Base-by-base conservation (phyloP, 1,140 invertebrate genomes). In the Acromyrmex charruanus region DNA sequence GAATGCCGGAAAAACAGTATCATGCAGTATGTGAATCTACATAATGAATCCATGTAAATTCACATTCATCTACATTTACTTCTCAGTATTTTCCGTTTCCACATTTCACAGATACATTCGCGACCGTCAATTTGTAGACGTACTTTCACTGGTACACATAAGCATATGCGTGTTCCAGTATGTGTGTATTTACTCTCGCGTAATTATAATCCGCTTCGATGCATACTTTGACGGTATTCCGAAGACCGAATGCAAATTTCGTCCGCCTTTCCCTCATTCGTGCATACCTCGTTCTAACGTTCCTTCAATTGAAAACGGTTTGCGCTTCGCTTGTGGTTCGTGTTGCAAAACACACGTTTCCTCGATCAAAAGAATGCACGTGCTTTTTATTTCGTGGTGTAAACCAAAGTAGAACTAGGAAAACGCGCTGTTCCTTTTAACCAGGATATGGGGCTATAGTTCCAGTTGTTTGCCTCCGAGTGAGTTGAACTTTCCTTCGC, bases 301-400 rank as follows among this genome's bases (percentile, higher is more conserved):
- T 87, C 80, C 86, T 74, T 77, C 69, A 31, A 71, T 90, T 61
- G 89, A 74, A 90, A 90, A 90, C 85, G 85, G 69, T 87, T 89
- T 59, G 72, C 53, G 51, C 85, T 59, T 87, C 53, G 68, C 14
- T 35, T 18, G 72, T 18, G 25, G 44, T 53, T 55, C 49, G 49
- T 31, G 21, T 85, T 79, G 74, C 59, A 61, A 85, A 49, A 66
- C 69, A 55, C 16, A 66, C 72, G 25, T 51, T 28, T 25, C 9
- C 16, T 44, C 68, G 63, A 71, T 84, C 79, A 81, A 87, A 86
- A 84, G 85, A 65, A 77, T 87, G 51, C 59, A 16, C 16, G n/a
- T n/a, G 49, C 21, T 72, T 72, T 71, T 55, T 74, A 82, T 31
- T 58, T 84, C 35, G 53, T 18, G 14, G 80, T 66, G 69, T 39